Evolutionary conservation across 2,888 invertebrate species (phyloP), one percentile per base, ranked within the genome.

Genomic region (Dusona sp.): DNA sequence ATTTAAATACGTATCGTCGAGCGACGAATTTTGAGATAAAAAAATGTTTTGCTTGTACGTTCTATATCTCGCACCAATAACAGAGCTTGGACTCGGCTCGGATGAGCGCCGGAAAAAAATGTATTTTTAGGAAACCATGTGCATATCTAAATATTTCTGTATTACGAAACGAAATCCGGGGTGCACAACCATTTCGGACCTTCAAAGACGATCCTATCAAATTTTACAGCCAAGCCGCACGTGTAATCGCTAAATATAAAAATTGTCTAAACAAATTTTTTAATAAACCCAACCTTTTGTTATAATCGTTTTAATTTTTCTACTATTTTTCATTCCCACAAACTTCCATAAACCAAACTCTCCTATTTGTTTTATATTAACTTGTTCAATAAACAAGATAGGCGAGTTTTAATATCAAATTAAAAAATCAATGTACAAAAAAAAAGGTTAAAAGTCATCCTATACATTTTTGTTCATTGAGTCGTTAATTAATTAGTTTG

Each of bases 111-210:
- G 68, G 38, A 42, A 65, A 74, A 61, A 77, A 54, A 67, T 77
- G 33, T 84, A 84, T 84, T 84, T 84, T 79, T 72, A 80, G 84
- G 64, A 61, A 65, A 75, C 79, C 75, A 84, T 74, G 68, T 74
- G 84, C 79, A 33, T 74, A 33, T 45, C 33, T 33, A 33, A n/a
- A 75, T 19, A 25, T 79, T 74, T 74, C 73, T 25, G 61, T 61
- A 75, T 79, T 84, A 67, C 48, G 84, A 84, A 79, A 79, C 48
- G 67, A 29, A 68, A 75, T 72, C 77, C 25, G n/a, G 67, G 54
- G 36, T 67, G 67, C 38, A 42, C 51, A 25, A 64, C 29, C 42
- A 57, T 72, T 61, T 36, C 42, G 57, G 45, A 48, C 33, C 9
- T 70, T 79, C 19, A 51, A 25, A 75, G 19, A 29, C n/a, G 19